Conservation (phyloP, 23 tunicate species). For the Styela plicata region DNA sequence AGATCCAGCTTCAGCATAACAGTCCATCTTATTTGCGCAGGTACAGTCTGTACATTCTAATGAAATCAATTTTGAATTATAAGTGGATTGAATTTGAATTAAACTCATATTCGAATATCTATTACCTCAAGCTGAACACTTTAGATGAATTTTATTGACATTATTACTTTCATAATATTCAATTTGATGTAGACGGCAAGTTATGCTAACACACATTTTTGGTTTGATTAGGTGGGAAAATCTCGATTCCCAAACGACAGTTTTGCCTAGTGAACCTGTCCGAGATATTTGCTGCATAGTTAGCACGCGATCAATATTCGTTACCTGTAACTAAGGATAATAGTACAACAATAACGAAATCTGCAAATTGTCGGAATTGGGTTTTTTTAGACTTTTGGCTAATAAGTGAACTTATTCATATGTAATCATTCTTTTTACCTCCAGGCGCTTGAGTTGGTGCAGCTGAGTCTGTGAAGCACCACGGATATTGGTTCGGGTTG, state of each 20-base stretch:
- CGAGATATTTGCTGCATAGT: no score
- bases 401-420: no score
- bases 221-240: no score
- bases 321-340: no score
- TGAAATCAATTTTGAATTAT: neutral
- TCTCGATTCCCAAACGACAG: no score
- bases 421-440: neutral
- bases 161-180: neutral
- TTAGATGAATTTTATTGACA: neutral
- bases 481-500: constrained; percentile 83
- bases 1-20: constrained; percentile 96
- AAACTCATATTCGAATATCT: no score
- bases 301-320: neutral
- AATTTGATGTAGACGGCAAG: neutral
- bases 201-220: no score
- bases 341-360: no score
- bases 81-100: neutral
- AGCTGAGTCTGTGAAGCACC: constrained; percentile 75
- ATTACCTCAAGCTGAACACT: neutral
- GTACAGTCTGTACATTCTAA: constrained; percentile 70
- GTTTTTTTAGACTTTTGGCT: no score
- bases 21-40: constrained; percentile 69
- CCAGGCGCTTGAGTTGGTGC: constrained; percentile 17
- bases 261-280: no score
- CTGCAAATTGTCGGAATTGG: no score